Base-by-base conservation (phyloP, 2,888 invertebrate species). In the Lasioglossum lativentre region DNA sequence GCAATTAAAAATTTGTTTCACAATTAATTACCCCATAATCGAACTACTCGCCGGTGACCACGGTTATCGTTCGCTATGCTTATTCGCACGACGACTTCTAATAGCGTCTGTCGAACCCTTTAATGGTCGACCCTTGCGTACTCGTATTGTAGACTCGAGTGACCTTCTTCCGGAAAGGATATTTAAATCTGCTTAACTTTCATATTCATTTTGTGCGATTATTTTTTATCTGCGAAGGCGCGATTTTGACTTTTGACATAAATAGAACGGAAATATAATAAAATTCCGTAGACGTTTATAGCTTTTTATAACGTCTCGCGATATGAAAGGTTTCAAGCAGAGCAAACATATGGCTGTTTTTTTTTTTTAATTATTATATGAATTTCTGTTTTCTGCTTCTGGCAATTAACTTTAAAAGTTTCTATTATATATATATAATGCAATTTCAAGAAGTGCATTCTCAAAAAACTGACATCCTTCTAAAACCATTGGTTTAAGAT, bases 1-100 rank as follows among this genome's bases (percentile, higher is more conserved):
- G 78, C 34, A 86, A 86, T 87, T 87, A 80, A 75, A 83, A 82
- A 88, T 89, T 87, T 85, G 81, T 85, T 86, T 82, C 82, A 79
- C 80, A 83, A 86, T 86, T 78, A 87, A 86, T 86, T 83, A 78
- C 38, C 45, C 4, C 23, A 8, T 68, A 16, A 63, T 66, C 38
- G 63, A 63, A 30, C 63, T 16, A 6, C 16, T 30, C 63, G 27
- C 27, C 63, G 10, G 42, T 66, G 45, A 23, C 19, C 45, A 40
- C 45, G 47, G 14, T 34, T 34, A 52, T 42, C 72, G 30, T 34
- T 38, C 34, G 23, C 10, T 3, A 34, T n/a, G n/a, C 19, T 38
- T 5, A 19, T n/a, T n/a, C 56, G n/a, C 56, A n/a, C 56, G n/a
- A 4, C 56, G 1, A n/a, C 23, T 12, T 56, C 4, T n/a, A n/a